phyloP scores from a whole-genome alignment of 2,888 invertebrate species.

The Drosophila kuntzei region DNA sequence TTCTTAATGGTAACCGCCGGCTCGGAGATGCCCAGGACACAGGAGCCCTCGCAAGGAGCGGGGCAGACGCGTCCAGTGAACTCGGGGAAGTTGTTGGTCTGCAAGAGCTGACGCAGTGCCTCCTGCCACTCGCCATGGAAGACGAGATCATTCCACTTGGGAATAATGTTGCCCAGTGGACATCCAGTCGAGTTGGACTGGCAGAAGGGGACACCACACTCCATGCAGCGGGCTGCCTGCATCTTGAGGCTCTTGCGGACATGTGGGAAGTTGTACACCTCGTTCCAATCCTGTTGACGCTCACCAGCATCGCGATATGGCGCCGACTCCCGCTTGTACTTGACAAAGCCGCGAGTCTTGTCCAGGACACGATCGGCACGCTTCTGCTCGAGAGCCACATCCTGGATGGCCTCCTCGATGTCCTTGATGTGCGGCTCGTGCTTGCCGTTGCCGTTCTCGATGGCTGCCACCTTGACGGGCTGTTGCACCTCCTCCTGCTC shows the following conservation, averaged over 20 bases:
- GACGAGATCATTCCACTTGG: constrained; percentile 99
- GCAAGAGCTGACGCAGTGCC: constrained; percentile 95
- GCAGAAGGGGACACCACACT: constrained; percentile 99
- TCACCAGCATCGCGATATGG: constrained; percentile 94
- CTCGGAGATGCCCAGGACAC: constrained; percentile 97
- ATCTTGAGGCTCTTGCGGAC: constrained; percentile 95
- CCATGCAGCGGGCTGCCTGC: constrained; percentile 99
- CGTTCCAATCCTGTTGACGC: constrained; percentile 97
- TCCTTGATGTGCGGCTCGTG: constrained; percentile 88
- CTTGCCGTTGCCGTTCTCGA: constrained; percentile 84
- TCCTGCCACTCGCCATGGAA: constrained; percentile 97
- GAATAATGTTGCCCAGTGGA: constrained; percentile 98
- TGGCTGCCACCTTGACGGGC: constrained; percentile 64
- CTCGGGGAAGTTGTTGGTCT: constrained; percentile 99
- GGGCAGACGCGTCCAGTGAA: constrained; percentile 97
- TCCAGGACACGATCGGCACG: constrained; percentile 93
- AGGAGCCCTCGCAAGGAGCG: constrained; percentile 99
- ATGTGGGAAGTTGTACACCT: constrained; percentile 95
- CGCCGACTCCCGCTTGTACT: constrained; percentile 95
- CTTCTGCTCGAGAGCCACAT: constrained; percentile 91
- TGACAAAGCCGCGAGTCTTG: constrained; percentile 96
- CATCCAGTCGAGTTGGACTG: constrained; percentile 96
- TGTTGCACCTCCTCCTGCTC: constrained; percentile 80
- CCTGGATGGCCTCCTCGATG: constrained; percentile 95
- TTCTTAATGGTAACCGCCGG: constrained; percentile 99